Percentiles rank a stretch among this genome's conserved stretches.
phyloP scores from a whole-genome alignment of 2,888 invertebrate species.

The Dicyrtomina minuta region DNA sequence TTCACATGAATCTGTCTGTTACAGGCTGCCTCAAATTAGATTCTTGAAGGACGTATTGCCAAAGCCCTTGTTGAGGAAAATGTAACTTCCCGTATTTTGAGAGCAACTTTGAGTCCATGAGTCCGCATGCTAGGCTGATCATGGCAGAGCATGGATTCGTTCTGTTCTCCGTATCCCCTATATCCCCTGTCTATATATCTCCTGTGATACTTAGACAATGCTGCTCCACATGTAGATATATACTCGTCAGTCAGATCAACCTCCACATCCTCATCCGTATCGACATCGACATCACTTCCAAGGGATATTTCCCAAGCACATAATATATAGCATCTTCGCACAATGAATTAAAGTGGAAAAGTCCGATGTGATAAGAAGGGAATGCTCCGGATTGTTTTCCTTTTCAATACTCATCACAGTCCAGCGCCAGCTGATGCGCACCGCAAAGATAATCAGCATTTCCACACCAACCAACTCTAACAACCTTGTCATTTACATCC shows the following conservation, averaged over 20 bases:
- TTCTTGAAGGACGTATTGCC: slow-evolving; percentile 26
- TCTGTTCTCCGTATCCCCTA: too few relatives aligned
- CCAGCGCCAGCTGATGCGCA: slow-evolving; percentile 9
- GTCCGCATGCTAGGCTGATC: too few relatives aligned
- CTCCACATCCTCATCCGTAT: too few relatives aligned
- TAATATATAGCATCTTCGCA: too few relatives aligned
- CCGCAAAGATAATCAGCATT: slow-evolving; percentile 14
- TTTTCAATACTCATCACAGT: slow-evolving; percentile 15
- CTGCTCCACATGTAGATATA: too few relatives aligned
- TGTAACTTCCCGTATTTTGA: neutral
- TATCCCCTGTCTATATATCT: too few relatives aligned
- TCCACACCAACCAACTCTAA: neutral
- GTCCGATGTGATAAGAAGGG: slow-evolving; percentile 4
- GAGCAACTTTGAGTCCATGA: too few relatives aligned
- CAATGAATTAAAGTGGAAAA: slow-evolving; percentile 16
- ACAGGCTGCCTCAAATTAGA: slow-evolving; percentile 21
- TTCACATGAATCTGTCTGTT: slow-evolving; percentile 5
- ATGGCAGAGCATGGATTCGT: too few relatives aligned
- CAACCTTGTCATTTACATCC: neutral
- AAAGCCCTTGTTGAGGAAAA: neutral
- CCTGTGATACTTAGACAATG: too few relatives aligned
- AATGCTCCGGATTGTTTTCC: slow-evolving; percentile 12
- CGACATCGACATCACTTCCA: too few relatives aligned
- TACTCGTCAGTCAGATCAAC: too few relatives aligned
- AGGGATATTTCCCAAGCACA: too few relatives aligned